phyloP scores from a whole-genome alignment of 2,797 vertebrate genomes.

The Arrhamphus sclerolepis region DNA sequence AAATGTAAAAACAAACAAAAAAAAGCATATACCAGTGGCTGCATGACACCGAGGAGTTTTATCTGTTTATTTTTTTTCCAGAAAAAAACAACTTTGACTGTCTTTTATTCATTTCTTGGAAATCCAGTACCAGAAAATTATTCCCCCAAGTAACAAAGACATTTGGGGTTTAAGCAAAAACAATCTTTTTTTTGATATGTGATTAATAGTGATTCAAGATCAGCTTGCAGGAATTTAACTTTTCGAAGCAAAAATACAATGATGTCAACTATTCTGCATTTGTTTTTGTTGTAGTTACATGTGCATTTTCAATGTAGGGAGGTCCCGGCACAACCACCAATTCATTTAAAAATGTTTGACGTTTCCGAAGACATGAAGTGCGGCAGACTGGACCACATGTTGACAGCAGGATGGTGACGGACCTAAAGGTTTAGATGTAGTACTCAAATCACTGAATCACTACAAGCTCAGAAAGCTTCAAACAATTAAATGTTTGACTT shows the following conservation, averaged over 20 bases:
- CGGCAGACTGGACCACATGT: slow-evolving; percentile 13
- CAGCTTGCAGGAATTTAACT: slow-evolving; percentile 44
- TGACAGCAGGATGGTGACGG: slow-evolving; percentile 13
- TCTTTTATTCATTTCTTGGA: slow-evolving; percentile 36
- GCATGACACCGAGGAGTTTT: slow-evolving; percentile 34
- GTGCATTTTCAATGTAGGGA: slow-evolving; percentile 47
- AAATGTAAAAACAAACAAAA: slow-evolving; percentile 12
- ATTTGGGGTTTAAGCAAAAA: slow-evolving; percentile 55
- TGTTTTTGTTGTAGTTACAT: slow-evolving; percentile 44
- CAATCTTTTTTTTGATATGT: slow-evolving; percentile 55
- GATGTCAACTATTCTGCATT: slow-evolving; percentile 70
- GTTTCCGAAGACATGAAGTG: slow-evolving; percentile 11
- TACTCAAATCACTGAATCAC: slow-evolving; percentile 21
- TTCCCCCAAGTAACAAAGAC: slow-evolving; percentile 38
- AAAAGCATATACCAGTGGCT: slow-evolving; percentile 17
- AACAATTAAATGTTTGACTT: not conserved
- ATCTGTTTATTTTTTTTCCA: slow-evolving; percentile 28
- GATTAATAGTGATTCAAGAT: slow-evolving; percentile 28
- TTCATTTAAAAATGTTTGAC: slow-evolving; percentile 19
- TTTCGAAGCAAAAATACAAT: slow-evolving; percentile 44
- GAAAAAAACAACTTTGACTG: slow-evolving; percentile 25
- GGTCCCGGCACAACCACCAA: slow-evolving; percentile 27
- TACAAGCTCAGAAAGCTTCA: slow-evolving; percentile 17
- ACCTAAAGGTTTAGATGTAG: not conserved
- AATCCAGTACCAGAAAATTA: slow-evolving; percentile 27